These are phyloP conservation scores for Emberiza fucata DNA, from an alignment of 2,113 vertebrate genomes.

Conservation along the genomic window DNA sequence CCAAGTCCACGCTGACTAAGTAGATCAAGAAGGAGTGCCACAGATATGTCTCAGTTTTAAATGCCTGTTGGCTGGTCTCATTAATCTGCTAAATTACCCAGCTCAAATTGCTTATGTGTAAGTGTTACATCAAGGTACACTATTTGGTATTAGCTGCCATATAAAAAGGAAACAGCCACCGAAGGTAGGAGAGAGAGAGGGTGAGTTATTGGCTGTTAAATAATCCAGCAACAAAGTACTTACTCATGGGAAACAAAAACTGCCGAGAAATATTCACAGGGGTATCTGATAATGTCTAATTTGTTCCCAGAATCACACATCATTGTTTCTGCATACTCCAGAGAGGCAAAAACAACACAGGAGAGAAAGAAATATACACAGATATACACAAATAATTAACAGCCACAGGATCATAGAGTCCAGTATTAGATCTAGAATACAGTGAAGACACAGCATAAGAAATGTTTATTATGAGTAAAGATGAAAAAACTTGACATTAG, in stretches of 20 bases:
- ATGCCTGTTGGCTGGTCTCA: constrained; percentile 43
- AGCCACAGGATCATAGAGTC: neutral
- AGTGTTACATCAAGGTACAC: constrained; percentile 65
- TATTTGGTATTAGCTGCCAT: constrained; percentile 63
- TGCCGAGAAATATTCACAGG: constrained; percentile 32
- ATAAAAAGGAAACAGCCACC: constrained; percentile 53
- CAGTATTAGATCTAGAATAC: neutral
- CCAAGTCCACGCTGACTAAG: constrained; percentile 37
- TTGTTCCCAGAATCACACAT: constrained; percentile 58
- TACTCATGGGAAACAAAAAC: constrained; percentile 43
- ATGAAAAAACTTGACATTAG: constrained; percentile 51
- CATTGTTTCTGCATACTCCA: constrained; percentile 22
- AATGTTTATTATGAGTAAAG: constrained; percentile 42
- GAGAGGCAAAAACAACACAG: neutral
- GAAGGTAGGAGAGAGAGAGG: constrained; percentile 12
- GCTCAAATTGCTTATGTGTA: constrained; percentile 62
- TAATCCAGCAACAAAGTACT: constrained; percentile 43
- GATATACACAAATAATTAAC: constrained; percentile 54
- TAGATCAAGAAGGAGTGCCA: constrained; percentile 53
- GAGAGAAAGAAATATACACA: constrained; percentile 6
- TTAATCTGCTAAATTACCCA: constrained; percentile 71
- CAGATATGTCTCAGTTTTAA: constrained; percentile 56
- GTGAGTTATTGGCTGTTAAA: constrained; percentile 42
- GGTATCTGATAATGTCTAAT: constrained; percentile 51
- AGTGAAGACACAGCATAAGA: constrained; percentile 19